phyloP scores from a whole-genome alignment of 1,140 invertebrate species.

The Penaeus indicus region DNA sequence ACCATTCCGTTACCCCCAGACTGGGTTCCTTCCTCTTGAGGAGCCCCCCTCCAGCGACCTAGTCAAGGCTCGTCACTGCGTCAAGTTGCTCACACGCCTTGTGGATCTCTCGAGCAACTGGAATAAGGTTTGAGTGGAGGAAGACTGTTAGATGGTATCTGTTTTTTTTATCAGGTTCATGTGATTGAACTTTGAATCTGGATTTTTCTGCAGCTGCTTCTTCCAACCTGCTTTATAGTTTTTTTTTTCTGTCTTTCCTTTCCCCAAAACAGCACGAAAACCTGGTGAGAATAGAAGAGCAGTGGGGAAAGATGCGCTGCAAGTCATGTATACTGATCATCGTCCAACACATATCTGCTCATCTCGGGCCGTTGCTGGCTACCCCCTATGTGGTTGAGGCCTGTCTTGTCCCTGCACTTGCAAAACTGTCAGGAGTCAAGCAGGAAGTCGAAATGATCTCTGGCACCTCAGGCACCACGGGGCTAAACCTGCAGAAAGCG shows the following conservation, averaged over 20 bases:
- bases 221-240: background rate
- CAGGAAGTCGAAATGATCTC: background rate
- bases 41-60: slow-evolving; percentile 74
- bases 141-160: background rate
- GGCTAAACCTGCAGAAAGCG: slow-evolving; percentile 66
- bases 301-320: background rate
- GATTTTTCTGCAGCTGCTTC: background rate
- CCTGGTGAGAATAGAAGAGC: background rate
- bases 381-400: slow-evolving; percentile 75
- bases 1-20: slow-evolving; percentile 80
- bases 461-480: background rate
- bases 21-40: slow-evolving; percentile 79
- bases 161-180: background rate
- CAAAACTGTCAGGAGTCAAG: slow-evolving; percentile 68
- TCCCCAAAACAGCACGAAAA: background rate
- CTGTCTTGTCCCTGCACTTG: slow-evolving; percentile 73
- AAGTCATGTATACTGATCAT: slow-evolving; percentile 66
- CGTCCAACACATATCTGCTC: slow-evolving; percentile 73
- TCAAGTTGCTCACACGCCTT: slow-evolving; percentile 75
- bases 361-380: slow-evolving; percentile 74
- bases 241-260: background rate
- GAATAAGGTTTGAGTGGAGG: background rate
- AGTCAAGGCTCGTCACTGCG: slow-evolving; percentile 73
- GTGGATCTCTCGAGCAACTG: slow-evolving; percentile 11
- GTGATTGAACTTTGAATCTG: too few species aligned